phyloP scores from a whole-genome alignment of 1,140 invertebrate species.

The Stenopsyche tienmushanensis region DNA sequence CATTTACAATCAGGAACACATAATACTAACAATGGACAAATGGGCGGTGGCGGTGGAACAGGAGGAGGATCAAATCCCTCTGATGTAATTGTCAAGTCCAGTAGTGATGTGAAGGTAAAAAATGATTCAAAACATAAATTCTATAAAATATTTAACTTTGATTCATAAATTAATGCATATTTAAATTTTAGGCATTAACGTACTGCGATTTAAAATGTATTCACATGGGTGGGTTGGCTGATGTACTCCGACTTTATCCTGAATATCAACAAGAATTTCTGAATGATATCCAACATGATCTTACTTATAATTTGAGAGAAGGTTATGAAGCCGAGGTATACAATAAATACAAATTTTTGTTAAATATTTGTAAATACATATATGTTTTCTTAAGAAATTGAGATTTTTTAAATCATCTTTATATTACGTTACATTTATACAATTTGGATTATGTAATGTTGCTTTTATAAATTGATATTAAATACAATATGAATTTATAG shows the following conservation, averaged over 20 bases:
- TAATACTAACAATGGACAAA: conserved; percentile 56
- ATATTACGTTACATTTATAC: not conserved
- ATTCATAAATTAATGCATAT: conserved; percentile 6
- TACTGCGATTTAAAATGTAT: conserved; percentile 96
- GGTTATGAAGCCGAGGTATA: conserved; percentile 83
- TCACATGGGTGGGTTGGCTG: conserved; percentile 85
- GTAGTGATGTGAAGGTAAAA: conserved; percentile 82
- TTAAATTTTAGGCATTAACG: conserved; percentile 69
- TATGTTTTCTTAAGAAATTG: conserved; percentile 1
- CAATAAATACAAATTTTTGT: conserved; percentile 10
- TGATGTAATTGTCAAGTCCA: conserved; percentile 87
- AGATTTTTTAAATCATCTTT: conserved; percentile 16
- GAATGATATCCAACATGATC: conserved; percentile 91
- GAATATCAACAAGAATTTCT: conserved; percentile 93
- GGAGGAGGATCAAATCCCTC: conserved; percentile 55
- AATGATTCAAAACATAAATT: not conserved
- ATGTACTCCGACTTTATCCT: conserved; percentile 86
- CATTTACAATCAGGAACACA: conserved; percentile 64
- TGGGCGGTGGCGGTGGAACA: conserved; percentile 53
- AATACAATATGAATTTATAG: too few relatives aligned
- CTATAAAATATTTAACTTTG: not conserved
- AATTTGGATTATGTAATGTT: too few relatives aligned
- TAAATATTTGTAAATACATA: conserved; percentile 4
- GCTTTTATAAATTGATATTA: too few relatives aligned
- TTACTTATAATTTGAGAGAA: conserved; percentile 93